Percentiles rank a stretch among this genome's conserved stretches.
Conservation (phyloP, 2,888 invertebrate species). For the Andricus curvator region DNA sequence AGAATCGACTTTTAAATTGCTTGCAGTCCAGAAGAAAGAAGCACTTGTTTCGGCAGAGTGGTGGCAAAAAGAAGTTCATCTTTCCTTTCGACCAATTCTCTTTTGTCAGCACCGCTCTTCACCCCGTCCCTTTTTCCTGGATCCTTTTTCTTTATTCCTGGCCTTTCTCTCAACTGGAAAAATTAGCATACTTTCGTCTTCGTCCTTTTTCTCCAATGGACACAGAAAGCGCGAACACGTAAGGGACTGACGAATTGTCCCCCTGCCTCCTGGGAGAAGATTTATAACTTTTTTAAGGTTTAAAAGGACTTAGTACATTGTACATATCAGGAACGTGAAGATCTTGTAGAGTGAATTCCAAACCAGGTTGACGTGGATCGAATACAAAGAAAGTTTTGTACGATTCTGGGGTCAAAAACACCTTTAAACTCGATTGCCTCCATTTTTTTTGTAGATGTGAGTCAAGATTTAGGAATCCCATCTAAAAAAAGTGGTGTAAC, state of each 20-base stretch:
- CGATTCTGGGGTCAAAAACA: constrained; percentile 37
- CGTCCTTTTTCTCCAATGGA: constrained; percentile 9
- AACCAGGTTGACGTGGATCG: constrained; percentile 31
- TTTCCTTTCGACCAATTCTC: background rate
- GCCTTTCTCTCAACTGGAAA: constrained; percentile 25
- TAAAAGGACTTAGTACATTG: constrained; percentile 21
- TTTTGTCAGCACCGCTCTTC: constrained; percentile 29
- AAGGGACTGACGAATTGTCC: constrained; percentile 39
- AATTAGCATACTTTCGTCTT: constrained; percentile 31
- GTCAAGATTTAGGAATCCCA: constrained; percentile 16
- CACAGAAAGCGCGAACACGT: constrained; percentile 24
- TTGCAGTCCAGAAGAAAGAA: background rate
- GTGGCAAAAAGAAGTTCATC: background rate
- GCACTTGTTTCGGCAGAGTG: background rate
- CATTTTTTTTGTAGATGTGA: constrained; percentile 3
- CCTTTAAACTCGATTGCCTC: constrained; percentile 25
- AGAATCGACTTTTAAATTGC: background rate
- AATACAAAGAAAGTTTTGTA: constrained; percentile 21
- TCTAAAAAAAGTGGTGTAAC: too few relatives aligned
- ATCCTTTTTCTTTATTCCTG: background rate
- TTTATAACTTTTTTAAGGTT: constrained; percentile 37
- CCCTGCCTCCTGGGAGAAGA: constrained; percentile 3
- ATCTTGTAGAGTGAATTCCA: constrained; percentile 31
- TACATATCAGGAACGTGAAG: constrained; percentile 17
- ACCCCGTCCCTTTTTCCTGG: background rate